Percentiles rank a stretch among this genome's conserved stretches.
These are phyloP conservation scores for Oryzias sinensis DNA, from an alignment of 2,797 vertebrate genomes.

Conservation along the genomic window DNA sequence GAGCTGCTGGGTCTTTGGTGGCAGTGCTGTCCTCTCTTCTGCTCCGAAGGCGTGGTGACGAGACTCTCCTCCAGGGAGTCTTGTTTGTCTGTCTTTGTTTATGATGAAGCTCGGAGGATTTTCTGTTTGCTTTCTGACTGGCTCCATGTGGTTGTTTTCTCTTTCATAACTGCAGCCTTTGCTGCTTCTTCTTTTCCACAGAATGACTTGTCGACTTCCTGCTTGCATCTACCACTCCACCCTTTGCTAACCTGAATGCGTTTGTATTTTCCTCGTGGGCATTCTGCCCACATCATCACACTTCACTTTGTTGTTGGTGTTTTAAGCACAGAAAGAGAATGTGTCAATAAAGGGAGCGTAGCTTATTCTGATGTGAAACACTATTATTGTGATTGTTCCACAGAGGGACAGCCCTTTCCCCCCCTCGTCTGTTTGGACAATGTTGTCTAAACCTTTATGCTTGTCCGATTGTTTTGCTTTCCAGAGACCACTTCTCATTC, in stretches of 20 bases:
- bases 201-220: conserved; percentile 29
- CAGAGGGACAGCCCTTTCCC: conserved; percentile 27
- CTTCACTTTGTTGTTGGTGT: conserved; percentile 8
- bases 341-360: conserved; percentile 13
- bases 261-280: conserved; percentile 5
- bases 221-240: conserved; percentile 53
- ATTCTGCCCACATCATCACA: conserved; percentile 8
- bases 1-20: conserved; percentile 26
- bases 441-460: conserved; percentile 41
- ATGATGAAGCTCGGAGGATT: no score
- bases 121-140: conserved; percentile 56
- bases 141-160: conserved; percentile 48
- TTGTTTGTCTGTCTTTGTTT: no score
- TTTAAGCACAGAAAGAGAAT: conserved; percentile 66
- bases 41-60: conserved; percentile 4
- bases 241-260: conserved; percentile 14
- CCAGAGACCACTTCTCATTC: conserved; percentile 76
- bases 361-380: conserved; percentile 42
- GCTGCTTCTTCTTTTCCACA: not conserved
- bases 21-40: conserved; percentile 1
- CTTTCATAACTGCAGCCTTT: no score
- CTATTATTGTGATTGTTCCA: conserved; percentile 56
- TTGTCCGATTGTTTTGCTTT: conserved; percentile 41
- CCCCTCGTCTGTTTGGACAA: conserved; percentile 36
- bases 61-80: not conserved